Evolutionary conservation across 1,140 invertebrate species (phyloP).

Genomic region (Octopus sinensis): DNA sequence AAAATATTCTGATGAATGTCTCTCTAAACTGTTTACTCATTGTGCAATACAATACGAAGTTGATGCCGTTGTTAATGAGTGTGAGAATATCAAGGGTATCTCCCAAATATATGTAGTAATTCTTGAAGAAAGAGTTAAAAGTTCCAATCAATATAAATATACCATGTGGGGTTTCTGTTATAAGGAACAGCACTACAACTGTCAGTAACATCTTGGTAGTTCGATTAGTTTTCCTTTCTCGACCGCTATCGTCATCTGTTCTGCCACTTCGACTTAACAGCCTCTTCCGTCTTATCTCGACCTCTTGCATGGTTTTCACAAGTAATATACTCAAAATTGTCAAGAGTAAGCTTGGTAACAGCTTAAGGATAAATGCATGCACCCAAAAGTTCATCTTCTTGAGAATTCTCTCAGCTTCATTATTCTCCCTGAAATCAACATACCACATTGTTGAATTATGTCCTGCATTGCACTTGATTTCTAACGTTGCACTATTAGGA

Average conservation of each 20-base stretch:
- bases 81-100: slow-evolving; percentile 91
- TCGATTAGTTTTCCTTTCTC: slow-evolving; percentile 68
- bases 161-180: slow-evolving; percentile 78
- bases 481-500: slow-evolving; percentile 67
- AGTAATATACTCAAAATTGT: slow-evolving; percentile 78
- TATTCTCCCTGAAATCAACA: slow-evolving; percentile 63
- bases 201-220: slow-evolving; percentile 88
- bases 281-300: slow-evolving; percentile 46
- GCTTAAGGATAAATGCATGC: slow-evolving; percentile 79
- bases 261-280: slow-evolving; percentile 43
- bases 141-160: slow-evolving; percentile 54
- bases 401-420: slow-evolving; percentile 63
- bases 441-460: slow-evolving; percentile 33
- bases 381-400: slow-evolving; percentile 81
- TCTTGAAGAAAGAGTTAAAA: slow-evolving; percentile 43
- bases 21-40: slow-evolving; percentile 91
- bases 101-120: slow-evolving; percentile 65
- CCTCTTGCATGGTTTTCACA: slow-evolving; percentile 72
- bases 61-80: slow-evolving; percentile 85
- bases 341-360: slow-evolving; percentile 79
- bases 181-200: slow-evolving; percentile 78
- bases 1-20: slow-evolving; percentile 67
- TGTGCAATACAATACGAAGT: no score
- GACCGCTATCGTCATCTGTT: slow-evolving; percentile 44
- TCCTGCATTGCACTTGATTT: neutral